Percentiles rank a stretch among this genome's conserved stretches.
Conservation (phyloP, 2,888 invertebrate species). For the Pammene aurita region DNA sequence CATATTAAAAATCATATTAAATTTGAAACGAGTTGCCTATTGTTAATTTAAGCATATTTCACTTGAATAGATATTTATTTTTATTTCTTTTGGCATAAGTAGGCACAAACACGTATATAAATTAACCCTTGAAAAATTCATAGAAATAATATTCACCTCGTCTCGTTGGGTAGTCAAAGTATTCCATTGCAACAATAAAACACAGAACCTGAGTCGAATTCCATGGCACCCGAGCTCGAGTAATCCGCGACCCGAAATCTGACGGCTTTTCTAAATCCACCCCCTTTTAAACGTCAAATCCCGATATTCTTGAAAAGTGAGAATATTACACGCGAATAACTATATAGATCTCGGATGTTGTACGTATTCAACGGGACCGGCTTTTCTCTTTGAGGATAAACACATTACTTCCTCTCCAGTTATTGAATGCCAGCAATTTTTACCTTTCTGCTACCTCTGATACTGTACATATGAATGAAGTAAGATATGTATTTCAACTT, state of each 20-base stretch:
- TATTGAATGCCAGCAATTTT: conserved; percentile 32
- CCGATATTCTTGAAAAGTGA: conserved; percentile 50
- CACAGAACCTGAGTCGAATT: conserved; percentile 44
- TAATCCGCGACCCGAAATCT: conserved; percentile 52
- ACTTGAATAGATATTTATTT: too few species aligned
- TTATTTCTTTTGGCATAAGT: too few species aligned
- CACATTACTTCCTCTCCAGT: conserved; percentile 31
- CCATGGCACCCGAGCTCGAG: conserved; percentile 49
- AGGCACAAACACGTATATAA: neutral
- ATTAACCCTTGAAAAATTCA: neutral
- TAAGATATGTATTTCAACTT: too few species aligned
- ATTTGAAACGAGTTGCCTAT: too few species aligned
- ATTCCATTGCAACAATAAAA: conserved; percentile 40
- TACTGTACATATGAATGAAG: too few species aligned
- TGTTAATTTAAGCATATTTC: too few species aligned
- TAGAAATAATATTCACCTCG: neutral
- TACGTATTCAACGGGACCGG: conserved; percentile 35
- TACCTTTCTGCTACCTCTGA: conserved; percentile 2
- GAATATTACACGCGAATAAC: conserved; percentile 38
- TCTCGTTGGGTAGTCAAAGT: neutral
- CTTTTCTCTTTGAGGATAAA: conserved; percentile 35
- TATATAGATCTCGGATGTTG: conserved; percentile 33
- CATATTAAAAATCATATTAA: too few species aligned
- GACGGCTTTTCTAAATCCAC: conserved; percentile 51
- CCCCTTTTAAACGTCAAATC: conserved; percentile 52